Conservation (phyloP, 2,797 vertebrate genomes). For the Sebastes trivittatus region DNA sequence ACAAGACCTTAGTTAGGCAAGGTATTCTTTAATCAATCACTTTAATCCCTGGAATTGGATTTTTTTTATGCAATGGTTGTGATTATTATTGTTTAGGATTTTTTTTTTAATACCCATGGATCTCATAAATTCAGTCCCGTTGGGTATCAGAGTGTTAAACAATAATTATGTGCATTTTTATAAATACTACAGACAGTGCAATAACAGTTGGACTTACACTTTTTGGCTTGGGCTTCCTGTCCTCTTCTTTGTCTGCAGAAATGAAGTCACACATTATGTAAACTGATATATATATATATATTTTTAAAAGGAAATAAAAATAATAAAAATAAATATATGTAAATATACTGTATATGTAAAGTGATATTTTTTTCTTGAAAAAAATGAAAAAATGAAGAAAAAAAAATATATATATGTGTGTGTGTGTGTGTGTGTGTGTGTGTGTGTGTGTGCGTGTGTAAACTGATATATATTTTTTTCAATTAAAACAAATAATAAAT, state of each 20-base stretch:
- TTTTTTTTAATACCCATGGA: background rate
- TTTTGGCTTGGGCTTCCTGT: conserved; percentile 34
- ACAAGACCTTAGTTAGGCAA: background rate
- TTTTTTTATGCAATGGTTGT: background rate
- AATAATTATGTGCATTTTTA: background rate
- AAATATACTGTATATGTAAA: too few species aligned
- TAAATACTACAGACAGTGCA: background rate
- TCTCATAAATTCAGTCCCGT: background rate
- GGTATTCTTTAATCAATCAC: background rate
- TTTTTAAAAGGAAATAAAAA: too few species aligned
- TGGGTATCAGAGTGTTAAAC: background rate
- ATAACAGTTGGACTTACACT: conserved; percentile 53
- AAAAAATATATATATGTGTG: too few species aligned
- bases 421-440: too few species aligned
- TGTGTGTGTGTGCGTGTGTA: too few species aligned
- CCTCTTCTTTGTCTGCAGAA: conserved; percentile 57
- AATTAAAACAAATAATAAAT: too few species aligned
- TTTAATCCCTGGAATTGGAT: background rate
- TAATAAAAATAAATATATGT: background rate
- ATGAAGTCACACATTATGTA: background rate
- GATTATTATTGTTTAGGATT: background rate
- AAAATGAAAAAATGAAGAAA: too few species aligned
- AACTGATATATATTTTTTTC: too few species aligned
- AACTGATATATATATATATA: background rate
- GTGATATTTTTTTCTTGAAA: background rate